Conservation (phyloP, 2,888 invertebrate genomes). For the Nephrocerus scutellatus region DNA sequence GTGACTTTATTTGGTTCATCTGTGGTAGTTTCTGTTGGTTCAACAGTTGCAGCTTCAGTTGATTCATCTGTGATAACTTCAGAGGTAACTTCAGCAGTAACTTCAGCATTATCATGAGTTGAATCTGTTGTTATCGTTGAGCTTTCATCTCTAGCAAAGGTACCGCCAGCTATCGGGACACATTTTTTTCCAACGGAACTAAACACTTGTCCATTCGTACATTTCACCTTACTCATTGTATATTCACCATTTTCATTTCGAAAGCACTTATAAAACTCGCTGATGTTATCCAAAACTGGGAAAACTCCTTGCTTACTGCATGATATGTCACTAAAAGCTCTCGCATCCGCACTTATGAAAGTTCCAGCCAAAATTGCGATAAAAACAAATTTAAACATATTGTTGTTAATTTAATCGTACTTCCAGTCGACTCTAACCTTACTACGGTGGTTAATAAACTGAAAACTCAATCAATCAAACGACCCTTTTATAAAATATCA, state of each 20-base stretch:
- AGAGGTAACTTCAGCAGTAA: background rate
- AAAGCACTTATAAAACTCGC: constrained; percentile 27
- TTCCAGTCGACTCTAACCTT: too few species aligned
- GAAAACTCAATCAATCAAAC: too few species aligned
- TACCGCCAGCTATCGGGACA: constrained; percentile 5
- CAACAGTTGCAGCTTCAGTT: background rate
- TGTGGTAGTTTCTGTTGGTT: background rate
- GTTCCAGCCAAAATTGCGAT: too few species aligned
- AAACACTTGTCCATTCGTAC: constrained; percentile 25
- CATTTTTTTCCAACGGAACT: constrained; percentile 20
- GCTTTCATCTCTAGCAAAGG: constrained; percentile 1
- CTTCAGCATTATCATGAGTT: background rate
- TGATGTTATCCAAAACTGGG: constrained; percentile 23
- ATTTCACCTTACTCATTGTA: constrained; percentile 21
- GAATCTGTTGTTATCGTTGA: background rate
- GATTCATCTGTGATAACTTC: background rate
- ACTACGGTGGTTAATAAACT: too few species aligned
- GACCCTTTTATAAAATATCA: too few species aligned
- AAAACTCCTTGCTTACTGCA: constrained; percentile 26
- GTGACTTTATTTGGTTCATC: background rate
- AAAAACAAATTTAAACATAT: too few species aligned
- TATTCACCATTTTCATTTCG: constrained; percentile 22
- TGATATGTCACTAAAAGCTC: constrained; percentile 6
- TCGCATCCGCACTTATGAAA: too few species aligned
- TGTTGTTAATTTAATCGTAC: too few species aligned